Conservation (phyloP, 2,797 vertebrate species). For the Hippopotamyrus pictus region DNA sequence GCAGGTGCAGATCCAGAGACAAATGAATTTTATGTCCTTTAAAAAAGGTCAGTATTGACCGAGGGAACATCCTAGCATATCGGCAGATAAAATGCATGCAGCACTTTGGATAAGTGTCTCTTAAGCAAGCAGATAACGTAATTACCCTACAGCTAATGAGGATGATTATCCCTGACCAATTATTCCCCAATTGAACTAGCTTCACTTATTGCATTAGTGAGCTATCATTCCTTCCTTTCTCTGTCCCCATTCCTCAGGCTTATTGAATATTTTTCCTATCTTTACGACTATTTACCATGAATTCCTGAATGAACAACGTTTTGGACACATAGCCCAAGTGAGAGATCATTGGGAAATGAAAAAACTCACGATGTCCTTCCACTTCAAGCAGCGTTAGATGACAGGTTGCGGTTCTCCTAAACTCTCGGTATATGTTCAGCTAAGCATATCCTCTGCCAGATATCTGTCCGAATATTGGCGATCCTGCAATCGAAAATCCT, state of each 20-base stretch:
- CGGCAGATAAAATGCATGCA: background rate
- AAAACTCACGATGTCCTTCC: background rate
- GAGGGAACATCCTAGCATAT: background rate
- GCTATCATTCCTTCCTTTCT: background rate
- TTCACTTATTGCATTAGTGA: background rate
- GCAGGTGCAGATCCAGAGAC: background rate
- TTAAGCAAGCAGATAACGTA: conserved; percentile 6
- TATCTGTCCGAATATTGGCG: background rate
- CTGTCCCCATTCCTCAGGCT: background rate
- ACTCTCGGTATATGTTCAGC: background rate
- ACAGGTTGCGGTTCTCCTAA: background rate
- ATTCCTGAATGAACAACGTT: background rate
- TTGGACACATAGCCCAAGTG: background rate
- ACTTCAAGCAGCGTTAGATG: background rate
- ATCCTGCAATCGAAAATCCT: background rate
- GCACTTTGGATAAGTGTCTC: background rate
- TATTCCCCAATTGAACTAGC: conserved; percentile 16
- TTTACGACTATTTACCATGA: background rate
- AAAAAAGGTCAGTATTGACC: background rate
- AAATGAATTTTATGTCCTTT: background rate
- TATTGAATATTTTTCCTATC: background rate
- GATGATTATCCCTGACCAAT: background rate
- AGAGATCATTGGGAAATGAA: background rate
- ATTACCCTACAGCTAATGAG: conserved; percentile 2
- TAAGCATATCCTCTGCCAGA: background rate